Evolutionary conservation across 2,113 vertebrate genomes (phyloP), one percentile per base, ranked within the genome.

Genomic region (Mungos mungo): DNA sequence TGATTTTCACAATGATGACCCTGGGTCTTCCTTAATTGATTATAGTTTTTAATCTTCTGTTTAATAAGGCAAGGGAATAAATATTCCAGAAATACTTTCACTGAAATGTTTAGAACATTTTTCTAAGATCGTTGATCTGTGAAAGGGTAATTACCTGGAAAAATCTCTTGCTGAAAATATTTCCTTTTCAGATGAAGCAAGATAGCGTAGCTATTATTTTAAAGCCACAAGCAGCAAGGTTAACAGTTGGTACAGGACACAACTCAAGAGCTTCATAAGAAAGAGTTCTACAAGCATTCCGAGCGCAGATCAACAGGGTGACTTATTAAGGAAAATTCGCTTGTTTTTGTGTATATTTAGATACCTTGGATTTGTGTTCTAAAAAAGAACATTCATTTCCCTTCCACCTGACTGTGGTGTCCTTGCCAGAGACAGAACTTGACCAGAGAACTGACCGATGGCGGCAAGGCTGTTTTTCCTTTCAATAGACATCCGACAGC

Each of bases 51-150:
- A 79, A 77, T 41, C 63, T 92, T 90, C 74, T 80, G n/a, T 88
- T 93, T 92, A 69, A 57, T 80, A 92, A 84, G 69, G n/a, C 35
- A 85, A 33, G 25, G 66, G 33, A 84, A 88, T 47, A 89, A 86
- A 90, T 90, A 96, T 57, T 95, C 90, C 66, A 65, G 87, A 91
- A 96, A 84, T 65, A 87, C 82, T 96, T 93, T 87, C 79, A 95
- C 29, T 33, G 52, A 91, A 89, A 86, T 81, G 21, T 74, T 98
- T 47, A 90, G 82, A 89, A 89, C 74, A 63, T 68, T 94, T 88
- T 76, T 84, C 21, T 38, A 63, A 96, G 91, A 72, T 90, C 12
- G 91, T 92, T 83, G 54, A 71, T 96, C 82, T 18, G 11, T 71
- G 86, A 95, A 92, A 92, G 82, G 38, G 25, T 45, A 95, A 93